phyloP scores from a whole-genome alignment of 2,797 vertebrate species.

The Mionectes olivaceus region DNA sequence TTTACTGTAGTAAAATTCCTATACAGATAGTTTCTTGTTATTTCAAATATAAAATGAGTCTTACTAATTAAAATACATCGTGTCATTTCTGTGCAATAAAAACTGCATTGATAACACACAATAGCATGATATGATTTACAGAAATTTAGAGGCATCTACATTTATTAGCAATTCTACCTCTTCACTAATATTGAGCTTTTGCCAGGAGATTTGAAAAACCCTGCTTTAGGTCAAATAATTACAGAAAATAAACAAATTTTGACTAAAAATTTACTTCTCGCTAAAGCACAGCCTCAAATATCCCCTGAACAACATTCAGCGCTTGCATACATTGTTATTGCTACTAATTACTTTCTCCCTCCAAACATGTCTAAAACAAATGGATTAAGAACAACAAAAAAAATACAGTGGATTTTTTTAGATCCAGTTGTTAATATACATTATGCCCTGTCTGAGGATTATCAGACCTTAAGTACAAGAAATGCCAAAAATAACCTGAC shows the following conservation, averaged over 20 bases:
- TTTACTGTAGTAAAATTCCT: not conserved
- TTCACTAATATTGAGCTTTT: not conserved
- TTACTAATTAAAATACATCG: not conserved
- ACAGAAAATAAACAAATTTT: not conserved
- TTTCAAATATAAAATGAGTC: not conserved
- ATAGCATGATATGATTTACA: not conserved
- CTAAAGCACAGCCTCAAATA: not conserved
- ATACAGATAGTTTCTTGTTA: not conserved
- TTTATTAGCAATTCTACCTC: not conserved
- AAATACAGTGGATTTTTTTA: not conserved
- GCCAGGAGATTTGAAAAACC: not conserved
- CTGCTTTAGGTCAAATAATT: not conserved
- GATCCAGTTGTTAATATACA: not conserved
- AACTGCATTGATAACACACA: not conserved
- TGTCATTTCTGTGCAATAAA: not conserved
- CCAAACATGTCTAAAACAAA: not conserved
- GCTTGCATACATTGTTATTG: not conserved
- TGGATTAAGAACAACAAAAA: not conserved
- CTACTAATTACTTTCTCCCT: not conserved
- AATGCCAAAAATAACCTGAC: not conserved
- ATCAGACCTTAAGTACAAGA: not conserved
- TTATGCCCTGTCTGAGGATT: not conserved
- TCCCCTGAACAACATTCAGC: not conserved
- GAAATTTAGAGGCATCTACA: not conserved
- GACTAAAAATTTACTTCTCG: not conserved